Conservation (phyloP, 2,797 vertebrate species). For the Adrianichthys oophorus region DNA sequence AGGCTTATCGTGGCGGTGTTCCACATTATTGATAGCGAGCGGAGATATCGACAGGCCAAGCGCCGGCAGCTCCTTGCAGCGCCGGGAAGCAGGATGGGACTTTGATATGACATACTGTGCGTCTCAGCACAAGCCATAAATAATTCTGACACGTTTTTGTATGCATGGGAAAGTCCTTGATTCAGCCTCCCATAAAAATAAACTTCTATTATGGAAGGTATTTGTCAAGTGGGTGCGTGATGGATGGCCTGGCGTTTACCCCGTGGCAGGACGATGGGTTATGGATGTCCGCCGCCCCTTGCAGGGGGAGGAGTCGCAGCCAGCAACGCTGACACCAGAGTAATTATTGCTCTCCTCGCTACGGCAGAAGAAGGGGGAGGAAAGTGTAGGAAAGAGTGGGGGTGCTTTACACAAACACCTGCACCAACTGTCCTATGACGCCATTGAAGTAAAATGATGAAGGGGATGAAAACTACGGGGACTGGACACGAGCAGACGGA, state of each 20-base stretch:
- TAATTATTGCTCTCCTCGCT: constrained; percentile 78
- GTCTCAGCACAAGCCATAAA: constrained; percentile 99
- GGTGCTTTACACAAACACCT: constrained; percentile 62
- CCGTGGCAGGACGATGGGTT: constrained; percentile 96
- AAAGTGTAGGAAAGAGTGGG: constrained; percentile 30
- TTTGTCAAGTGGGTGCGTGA: constrained; percentile 99
- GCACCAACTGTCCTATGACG: constrained; percentile 49
- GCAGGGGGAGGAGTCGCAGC: constrained; percentile 89
- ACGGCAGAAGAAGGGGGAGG: constrained; percentile 53
- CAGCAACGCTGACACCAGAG: constrained; percentile 87
- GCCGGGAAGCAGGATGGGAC: constrained; percentile 84
- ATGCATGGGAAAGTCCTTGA: constrained; percentile 99
- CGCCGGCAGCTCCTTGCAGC: constrained; percentile 76
- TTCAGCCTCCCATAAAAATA: constrained; percentile 99
- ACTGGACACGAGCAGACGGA: constrained; percentile 28
- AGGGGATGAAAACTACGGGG: constrained; percentile 20
- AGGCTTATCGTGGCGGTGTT: constrained; percentile 87
- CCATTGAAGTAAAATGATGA: constrained; percentile 27
- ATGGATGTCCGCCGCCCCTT: constrained; percentile 91
- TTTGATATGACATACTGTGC: constrained; percentile 99
- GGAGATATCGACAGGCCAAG: constrained; percentile 95
- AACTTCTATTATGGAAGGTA: constrained; percentile 99
- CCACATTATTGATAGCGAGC: constrained; percentile 96
- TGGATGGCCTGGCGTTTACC: constrained; percentile 96
- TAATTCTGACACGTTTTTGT: constrained; percentile 99